These are phyloP conservation scores for Chondrilla cf. caribensis DNA, from an alignment of 37 sponge, comb jelly and placozoan species.

Conservation along the genomic window DNA sequence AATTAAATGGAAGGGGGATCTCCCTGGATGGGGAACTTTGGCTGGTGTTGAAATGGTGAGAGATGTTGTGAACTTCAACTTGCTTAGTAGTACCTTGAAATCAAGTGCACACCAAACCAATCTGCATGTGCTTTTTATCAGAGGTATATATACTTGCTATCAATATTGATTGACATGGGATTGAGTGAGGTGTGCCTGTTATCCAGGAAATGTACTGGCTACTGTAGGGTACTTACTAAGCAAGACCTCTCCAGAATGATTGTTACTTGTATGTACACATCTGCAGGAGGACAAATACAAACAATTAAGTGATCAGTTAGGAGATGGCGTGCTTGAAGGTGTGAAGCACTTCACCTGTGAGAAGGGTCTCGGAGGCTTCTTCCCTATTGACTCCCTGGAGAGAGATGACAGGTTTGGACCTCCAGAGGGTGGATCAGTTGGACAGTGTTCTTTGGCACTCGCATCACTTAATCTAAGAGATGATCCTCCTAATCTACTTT, in stretches of 20 bases:
- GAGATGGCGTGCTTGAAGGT: background rate
- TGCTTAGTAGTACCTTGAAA: background rate
- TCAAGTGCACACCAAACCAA: no score
- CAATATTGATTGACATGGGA: no score
- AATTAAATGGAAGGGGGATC: background rate
- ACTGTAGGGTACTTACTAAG: no score
- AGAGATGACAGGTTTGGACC: background rate
- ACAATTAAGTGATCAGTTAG: background rate
- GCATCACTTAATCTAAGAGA: background rate
- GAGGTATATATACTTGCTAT: no score
- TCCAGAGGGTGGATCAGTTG: background rate
- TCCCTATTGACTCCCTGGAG: background rate
- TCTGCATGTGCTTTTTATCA: no score
- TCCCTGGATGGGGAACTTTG: background rate
- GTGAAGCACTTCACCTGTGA: background rate
- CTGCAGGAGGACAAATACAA: background rate
- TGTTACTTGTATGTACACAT: no score
- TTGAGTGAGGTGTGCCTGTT: no score
- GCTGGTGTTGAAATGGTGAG: constrained; percentile 21
- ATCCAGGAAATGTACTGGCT: no score
- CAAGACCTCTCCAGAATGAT: no score
- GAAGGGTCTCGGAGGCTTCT: background rate
- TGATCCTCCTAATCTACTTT: background rate
- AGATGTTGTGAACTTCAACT: background rate
- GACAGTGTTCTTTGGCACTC: background rate